These are phyloP conservation scores for Anthoptus insignis DNA, from an alignment of 2,888 invertebrate species.

Conservation along the genomic window DNA sequence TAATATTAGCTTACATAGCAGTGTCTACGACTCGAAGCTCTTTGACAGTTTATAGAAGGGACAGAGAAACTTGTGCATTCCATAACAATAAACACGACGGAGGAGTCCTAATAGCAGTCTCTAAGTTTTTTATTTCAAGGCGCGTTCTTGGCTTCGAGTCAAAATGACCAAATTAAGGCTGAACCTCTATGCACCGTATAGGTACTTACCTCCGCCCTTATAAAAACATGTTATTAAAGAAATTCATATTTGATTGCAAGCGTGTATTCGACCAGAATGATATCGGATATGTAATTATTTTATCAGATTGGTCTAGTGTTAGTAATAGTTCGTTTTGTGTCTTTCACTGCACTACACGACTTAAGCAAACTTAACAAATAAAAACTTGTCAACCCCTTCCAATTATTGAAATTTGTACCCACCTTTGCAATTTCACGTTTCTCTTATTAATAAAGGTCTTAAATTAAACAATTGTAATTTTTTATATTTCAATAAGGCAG, in stretches of 20 bases:
- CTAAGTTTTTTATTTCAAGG: neutral
- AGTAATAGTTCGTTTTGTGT: too few species aligned
- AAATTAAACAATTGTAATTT: too few species aligned
- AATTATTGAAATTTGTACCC: too few species aligned
- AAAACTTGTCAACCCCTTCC: neutral
- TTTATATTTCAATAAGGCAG: too few species aligned
- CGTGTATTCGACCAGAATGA: neutral
- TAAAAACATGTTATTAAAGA: neutral
- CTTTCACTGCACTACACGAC: neutral
- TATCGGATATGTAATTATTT: too few species aligned
- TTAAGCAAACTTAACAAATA: neutral
- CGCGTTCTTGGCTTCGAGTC: neutral
- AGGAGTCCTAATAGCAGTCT: neutral
- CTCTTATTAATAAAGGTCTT: too few species aligned
- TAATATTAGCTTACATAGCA: constrained; percentile 12
- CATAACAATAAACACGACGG: neutral
- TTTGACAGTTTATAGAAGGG: constrained; percentile 23
- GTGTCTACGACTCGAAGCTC: constrained; percentile 14
- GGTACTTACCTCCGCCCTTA: neutral
- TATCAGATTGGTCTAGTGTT: too few species aligned
- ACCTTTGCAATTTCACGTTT: too few species aligned
- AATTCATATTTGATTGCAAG: neutral
- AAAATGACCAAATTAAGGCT: neutral
- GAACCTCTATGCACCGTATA: neutral
- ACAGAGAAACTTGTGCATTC: constrained; percentile 5